phyloP scores from a whole-genome alignment of 2,888 invertebrate genomes.

The Nysson spinosus region DNA sequence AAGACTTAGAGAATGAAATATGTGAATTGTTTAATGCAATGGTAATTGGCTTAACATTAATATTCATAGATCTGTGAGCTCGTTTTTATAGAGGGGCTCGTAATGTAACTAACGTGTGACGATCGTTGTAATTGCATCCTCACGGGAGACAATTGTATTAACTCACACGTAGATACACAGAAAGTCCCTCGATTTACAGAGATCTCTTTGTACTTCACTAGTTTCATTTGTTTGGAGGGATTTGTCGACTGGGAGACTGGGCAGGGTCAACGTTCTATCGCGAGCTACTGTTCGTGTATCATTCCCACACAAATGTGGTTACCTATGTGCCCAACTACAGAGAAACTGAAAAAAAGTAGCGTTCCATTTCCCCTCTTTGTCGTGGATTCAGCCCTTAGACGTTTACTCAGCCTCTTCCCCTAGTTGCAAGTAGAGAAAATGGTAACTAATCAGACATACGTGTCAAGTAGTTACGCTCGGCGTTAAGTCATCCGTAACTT shows the following conservation, averaged over 20 bases:
- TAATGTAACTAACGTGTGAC: too few species aligned
- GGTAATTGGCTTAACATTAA: too few species aligned
- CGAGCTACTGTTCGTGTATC: slow-evolving; percentile 22
- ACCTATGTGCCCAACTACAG: not conserved
- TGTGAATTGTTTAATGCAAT: too few species aligned
- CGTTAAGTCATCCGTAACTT: too few species aligned
- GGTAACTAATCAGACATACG: not conserved
- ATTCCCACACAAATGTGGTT: slow-evolving; percentile 28
- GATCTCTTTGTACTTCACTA: not conserved
- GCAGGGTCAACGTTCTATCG: slow-evolving; percentile 53
- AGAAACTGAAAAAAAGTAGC: slow-evolving; percentile 19
- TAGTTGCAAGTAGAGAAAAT: slow-evolving; percentile 8
- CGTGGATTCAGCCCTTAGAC: not conserved
- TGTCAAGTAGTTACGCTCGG: too few species aligned
- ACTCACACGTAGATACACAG: too few species aligned
- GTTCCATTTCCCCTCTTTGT: slow-evolving; percentile 6
- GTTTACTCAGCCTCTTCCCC: not conserved
- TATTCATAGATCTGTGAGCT: too few species aligned
- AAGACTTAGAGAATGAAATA: too few species aligned
- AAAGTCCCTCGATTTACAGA: too few species aligned
- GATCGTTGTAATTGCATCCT: not conserved
- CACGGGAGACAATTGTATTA: not conserved
- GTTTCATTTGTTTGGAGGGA: slow-evolving; percentile 30
- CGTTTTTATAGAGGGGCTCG: too few species aligned
- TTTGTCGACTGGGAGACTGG: slow-evolving; percentile 28